Evolutionary conservation across 2,888 invertebrate species (phyloP).

Genomic region (Camptogramma bilineatum): DNA sequence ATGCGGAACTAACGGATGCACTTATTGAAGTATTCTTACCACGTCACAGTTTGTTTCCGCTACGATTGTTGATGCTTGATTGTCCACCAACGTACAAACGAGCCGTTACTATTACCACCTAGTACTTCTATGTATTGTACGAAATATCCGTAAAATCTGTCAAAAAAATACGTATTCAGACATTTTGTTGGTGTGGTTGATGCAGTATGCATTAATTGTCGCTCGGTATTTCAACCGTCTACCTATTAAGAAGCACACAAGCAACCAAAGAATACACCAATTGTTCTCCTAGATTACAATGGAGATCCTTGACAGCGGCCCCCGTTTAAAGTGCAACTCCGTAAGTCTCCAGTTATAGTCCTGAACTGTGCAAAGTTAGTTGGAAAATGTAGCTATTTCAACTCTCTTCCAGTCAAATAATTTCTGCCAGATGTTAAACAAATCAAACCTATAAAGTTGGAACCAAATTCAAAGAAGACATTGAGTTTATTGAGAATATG

Average conservation of each 20-base stretch:
- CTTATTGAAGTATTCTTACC: slow-evolving; percentile 63
- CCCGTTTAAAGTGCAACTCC: neutral
- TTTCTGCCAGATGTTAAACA: too few species aligned
- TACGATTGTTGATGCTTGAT: slow-evolving; percentile 58
- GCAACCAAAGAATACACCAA: slow-evolving; percentile 24
- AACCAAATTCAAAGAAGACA: too few species aligned
- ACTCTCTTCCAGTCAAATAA: too few species aligned
- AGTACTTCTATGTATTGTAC: neutral
- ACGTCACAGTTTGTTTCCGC: slow-evolving; percentile 76
- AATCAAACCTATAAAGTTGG: too few species aligned
- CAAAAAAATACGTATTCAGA: neutral
- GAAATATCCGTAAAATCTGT: neutral
- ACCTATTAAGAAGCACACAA: slow-evolving; percentile 53
- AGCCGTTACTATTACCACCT: slow-evolving; percentile 1
- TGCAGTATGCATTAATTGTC: slow-evolving; percentile 68
- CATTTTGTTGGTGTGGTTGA: slow-evolving; percentile 15
- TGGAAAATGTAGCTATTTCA: too few species aligned
- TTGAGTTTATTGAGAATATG: too few species aligned
- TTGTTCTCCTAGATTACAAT: slow-evolving; percentile 47
- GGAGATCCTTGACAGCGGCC: slow-evolving; percentile 61
- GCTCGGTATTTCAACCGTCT: slow-evolving; percentile 48
- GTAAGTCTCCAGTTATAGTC: neutral
- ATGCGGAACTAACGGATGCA: slow-evolving; percentile 78
- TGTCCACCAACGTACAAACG: slow-evolving; percentile 22
- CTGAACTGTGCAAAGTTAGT: neutral